Conservation (phyloP, 2,888 invertebrate species). For the Cheilosia pagana region DNA sequence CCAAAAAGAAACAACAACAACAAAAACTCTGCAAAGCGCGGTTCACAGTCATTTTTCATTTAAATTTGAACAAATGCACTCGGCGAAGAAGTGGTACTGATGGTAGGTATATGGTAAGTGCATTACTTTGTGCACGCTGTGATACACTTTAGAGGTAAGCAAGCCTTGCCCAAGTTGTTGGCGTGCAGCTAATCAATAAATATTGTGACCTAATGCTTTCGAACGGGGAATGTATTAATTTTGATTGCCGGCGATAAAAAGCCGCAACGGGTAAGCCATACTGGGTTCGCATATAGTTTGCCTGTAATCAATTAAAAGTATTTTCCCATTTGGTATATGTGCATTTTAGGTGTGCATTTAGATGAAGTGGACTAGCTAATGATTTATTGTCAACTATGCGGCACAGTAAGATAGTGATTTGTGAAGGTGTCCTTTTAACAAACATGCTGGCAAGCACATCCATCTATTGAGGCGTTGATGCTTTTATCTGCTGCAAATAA, state of each 20-base stretch:
- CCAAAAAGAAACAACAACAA: neutral
- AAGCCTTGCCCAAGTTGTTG: constrained; percentile 34
- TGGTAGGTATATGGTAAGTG: constrained; percentile 13
- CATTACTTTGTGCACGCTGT: constrained; percentile 17
- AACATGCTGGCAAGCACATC: neutral
- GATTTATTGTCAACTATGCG: constrained; percentile 17
- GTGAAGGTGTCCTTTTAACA: constrained; percentile 9
- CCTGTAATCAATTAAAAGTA: constrained; percentile 43
- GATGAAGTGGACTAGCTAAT: neutral
- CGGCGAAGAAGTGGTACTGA: neutral
- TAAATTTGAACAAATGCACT: constrained; percentile 44
- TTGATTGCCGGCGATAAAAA: constrained; percentile 53
- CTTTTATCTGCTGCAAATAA: no score
- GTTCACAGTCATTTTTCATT: constrained; percentile 45
- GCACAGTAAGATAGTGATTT: neutral
- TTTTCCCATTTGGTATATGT: neutral
- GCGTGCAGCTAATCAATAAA: constrained; percentile 60
- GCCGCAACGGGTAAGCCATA: constrained; percentile 5
- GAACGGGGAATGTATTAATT: constrained; percentile 50
- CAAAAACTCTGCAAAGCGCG: neutral
- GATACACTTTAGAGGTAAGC: constrained; percentile 17
- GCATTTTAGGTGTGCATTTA: neutral
- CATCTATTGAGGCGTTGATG: no score
- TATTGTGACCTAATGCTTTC: constrained; percentile 63
- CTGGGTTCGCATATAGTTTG: constrained; percentile 2